Percentiles rank a stretch among this genome's conserved stretches.
These are phyloP conservation scores for Oasisia sp. DNA, from an alignment of 2,888 invertebrate species.

Conservation along the genomic window DNA sequence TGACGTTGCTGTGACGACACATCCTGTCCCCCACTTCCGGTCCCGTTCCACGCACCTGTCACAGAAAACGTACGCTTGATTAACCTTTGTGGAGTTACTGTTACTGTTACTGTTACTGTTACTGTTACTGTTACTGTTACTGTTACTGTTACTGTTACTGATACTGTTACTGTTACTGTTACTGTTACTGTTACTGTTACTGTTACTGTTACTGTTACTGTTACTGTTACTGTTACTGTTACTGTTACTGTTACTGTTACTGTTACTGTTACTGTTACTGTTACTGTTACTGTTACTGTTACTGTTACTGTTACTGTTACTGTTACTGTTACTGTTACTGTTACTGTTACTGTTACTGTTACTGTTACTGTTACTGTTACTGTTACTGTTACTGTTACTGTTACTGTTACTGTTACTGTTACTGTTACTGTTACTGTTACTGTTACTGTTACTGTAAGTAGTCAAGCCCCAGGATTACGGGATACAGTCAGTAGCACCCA, in stretches of 20 bases:
- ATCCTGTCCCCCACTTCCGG: background rate
- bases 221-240: conserved; percentile 18
- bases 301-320: conserved; percentile 22
- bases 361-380: conserved; percentile 20
- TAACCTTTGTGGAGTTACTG: background rate
- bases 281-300: conserved; percentile 24
- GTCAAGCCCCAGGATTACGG: too few relatives aligned
- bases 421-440: conserved; percentile 21
- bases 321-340: conserved; percentile 19
- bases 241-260: conserved; percentile 17
- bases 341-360: conserved; percentile 19
- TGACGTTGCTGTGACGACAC: conserved; percentile 17
- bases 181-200: conserved; percentile 20
- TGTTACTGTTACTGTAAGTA: conserved; percentile 13
- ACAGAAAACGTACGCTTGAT: background rate
- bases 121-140: conserved; percentile 17
- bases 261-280: conserved; percentile 20
- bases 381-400: conserved; percentile 20
- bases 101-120: too few relatives aligned
- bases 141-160: too few relatives aligned
- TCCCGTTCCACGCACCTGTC: background rate
- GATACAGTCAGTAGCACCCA: too few relatives aligned
- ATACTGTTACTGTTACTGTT: conserved; percentile 20
- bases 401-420: conserved; percentile 18
- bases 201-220: conserved; percentile 20